Evolutionary conservation across 2,113 vertebrate genomes (phyloP), one percentile per base, ranked within the genome.

Genomic region (Illadopsis cleaveri): DNA sequence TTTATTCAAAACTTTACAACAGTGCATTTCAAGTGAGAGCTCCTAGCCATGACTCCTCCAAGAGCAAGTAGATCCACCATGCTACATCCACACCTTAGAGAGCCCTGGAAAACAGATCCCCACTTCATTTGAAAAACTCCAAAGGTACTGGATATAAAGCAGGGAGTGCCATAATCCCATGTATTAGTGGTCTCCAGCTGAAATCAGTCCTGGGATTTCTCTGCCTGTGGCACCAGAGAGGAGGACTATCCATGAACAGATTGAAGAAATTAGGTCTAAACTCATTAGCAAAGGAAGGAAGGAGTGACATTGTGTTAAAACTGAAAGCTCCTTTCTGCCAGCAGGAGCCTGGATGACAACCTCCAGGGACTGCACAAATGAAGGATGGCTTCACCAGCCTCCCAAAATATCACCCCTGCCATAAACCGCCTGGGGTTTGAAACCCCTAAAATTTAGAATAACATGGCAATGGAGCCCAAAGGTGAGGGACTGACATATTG

Each of bases 1-100:
- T 85, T 95, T 95, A 94, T 95, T 95, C 86, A 97, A 92, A 95
- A 91, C 64, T 86, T 93, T 24, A 78, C 44, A 97, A 76, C 60
- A 69, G 69, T 45, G 19, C n/a, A 56, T 69, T 92, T 86, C 4
- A 0, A 89, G 60, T 73, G 86, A 86, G 78, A 94, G 48, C 53
- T 96, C 64, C 75, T 86, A 62, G 88, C 48, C 71, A 38, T 76
- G 65, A 48, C 40, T 57, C 28, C 76, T 89, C 45, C 42, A 65
- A 58, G 50, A 81, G 66, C 44, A 12, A 56, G 42, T 10, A 58
- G n/a, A 95, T 64, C 57, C 82, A 76, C 35, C 3, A 2, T 7
- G 13, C 48, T 47, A 25, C 15, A 33, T 2, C 18, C 8, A 30
- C 40, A 35, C 60, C 76, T 47, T 48, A 66, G 9, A 53, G 19